phyloP scores from a whole-genome alignment of 2,113 vertebrate genomes.

The Trochalopteron elliotii region DNA sequence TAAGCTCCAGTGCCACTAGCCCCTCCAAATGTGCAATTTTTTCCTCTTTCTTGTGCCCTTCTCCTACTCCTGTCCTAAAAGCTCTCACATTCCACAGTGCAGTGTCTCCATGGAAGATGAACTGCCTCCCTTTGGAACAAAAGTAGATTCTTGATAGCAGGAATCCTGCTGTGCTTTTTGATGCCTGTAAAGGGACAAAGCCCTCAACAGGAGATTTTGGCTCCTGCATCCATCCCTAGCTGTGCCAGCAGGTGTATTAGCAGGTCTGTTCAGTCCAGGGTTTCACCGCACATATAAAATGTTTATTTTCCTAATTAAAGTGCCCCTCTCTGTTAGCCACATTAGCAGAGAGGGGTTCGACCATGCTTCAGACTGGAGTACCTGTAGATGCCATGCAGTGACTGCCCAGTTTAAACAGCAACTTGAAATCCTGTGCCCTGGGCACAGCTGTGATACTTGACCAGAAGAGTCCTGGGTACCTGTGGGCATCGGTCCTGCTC shows the following conservation, averaged over 20 bases:
- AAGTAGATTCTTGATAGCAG: not conserved
- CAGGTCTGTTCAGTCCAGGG: not conserved
- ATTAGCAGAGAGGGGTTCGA: rapidly evolving
- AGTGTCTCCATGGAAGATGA: not conserved
- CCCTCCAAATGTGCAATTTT: not conserved
- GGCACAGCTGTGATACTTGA: not conserved
- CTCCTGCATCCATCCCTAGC: not conserved
- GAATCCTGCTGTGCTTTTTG: not conserved
- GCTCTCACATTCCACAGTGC: not conserved
- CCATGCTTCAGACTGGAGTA: not conserved
- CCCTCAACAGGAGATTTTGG: not conserved
- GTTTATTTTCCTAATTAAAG: not conserved
- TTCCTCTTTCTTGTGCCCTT: not conserved
- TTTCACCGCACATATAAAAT: not conserved
- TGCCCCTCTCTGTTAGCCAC: not conserved
- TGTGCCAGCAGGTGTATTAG: not conserved
- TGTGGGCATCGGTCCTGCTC: not conserved
- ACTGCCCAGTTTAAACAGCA: not conserved
- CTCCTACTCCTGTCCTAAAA: not conserved
- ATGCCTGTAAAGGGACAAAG: not conserved
- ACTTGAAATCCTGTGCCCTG: not conserved
- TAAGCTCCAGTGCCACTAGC: not conserved
- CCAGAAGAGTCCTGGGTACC: not conserved
- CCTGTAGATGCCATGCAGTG: not conserved
- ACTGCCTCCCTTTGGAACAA: not conserved